Percentiles rank a stretch among this genome's conserved stretches.
Evolutionary conservation across 1,140 invertebrate genomes (phyloP).

Genomic region (Zaprionus taronus): DNA sequence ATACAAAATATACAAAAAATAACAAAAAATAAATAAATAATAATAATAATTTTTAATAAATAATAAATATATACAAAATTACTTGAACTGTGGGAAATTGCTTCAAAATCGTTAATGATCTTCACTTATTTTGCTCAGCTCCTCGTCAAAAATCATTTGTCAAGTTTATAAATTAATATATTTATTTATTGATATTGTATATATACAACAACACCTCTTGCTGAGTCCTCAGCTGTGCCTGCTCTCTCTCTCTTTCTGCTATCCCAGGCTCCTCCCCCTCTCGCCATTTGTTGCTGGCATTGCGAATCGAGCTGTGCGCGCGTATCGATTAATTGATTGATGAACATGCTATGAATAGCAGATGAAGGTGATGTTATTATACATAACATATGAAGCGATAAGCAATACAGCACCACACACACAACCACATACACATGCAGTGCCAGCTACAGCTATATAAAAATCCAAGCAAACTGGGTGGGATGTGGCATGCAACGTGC

Average conservation of each 20-base stretch:
- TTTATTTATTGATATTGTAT: conserved; percentile 6
- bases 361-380: conserved; percentile 61
- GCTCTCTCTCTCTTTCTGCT: too few relatives aligned
- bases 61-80: too few relatives aligned
- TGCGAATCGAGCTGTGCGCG: conserved; percentile 29
- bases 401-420: conserved; percentile 35
- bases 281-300: neutral
- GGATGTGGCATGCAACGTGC: conserved; percentile 28
- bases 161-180: conserved; percentile 20
- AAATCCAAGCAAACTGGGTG: conserved; percentile 36
- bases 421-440: conserved; percentile 15
- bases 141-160: conserved; percentile 19
- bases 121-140: neutral
- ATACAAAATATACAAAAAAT: too few relatives aligned
- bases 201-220: neutral
- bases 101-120: neutral
- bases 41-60: too few relatives aligned
- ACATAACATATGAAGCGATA: conserved; percentile 52
- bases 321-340: conserved; percentile 77
- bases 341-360: conserved; percentile 73
- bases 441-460: conserved; percentile 25
- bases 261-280: neutral
- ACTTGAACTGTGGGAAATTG: too few relatives aligned
- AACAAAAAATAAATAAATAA: too few relatives aligned
- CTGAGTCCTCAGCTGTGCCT: too few relatives aligned